Evolutionary conservation across 1,140 invertebrate species (phyloP), one percentile per base, ranked within the genome.

Genomic region (Drosophila hydei): DNA sequence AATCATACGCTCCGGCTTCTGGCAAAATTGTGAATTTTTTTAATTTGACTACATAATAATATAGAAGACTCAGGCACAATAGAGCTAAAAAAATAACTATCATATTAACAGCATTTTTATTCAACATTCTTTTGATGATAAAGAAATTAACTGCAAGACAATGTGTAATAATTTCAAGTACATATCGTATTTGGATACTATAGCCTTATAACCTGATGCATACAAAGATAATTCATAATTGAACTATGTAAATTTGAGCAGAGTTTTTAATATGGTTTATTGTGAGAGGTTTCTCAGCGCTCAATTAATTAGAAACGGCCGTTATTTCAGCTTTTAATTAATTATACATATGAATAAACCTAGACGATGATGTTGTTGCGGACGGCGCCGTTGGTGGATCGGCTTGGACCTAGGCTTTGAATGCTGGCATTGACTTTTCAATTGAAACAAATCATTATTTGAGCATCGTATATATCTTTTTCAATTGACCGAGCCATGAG

Each of bases 371-470:
- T 69, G 48, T 11, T 63, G 36, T 16, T 54, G 67, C 14, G 30
- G 30, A 33, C 21, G 54, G n/a, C 21, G 54, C 19, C 52, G 36
- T 38, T 48, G 43, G 58, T 77, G 73, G 65, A 42, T 72, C 30
- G 48, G 58, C 45, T 70, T 73, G 43, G 55, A 50, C 36, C 23
- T 59, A 51, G 62, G 63, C 54, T 19, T 40, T 60, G 47, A 18
- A 33, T 52, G 50, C 65, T 81, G 83, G 51, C 83, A 87, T 87
- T 87, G 83, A 88, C 72, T 87, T 81, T 87, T 87, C 83, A 87
- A 87, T 87, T 87, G 83, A 87, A 87, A 87, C 84, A 87, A 87
- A 88, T 87, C 83, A 87, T 87, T 83, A 87, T 81, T 88, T 78
- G 65, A 87, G 75, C 61, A 72, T 64, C 81, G 72, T 83, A 63